These are phyloP conservation scores for Percina caprodes DNA, from an alignment of 2,113 vertebrate genomes.

Conservation along the genomic window DNA sequence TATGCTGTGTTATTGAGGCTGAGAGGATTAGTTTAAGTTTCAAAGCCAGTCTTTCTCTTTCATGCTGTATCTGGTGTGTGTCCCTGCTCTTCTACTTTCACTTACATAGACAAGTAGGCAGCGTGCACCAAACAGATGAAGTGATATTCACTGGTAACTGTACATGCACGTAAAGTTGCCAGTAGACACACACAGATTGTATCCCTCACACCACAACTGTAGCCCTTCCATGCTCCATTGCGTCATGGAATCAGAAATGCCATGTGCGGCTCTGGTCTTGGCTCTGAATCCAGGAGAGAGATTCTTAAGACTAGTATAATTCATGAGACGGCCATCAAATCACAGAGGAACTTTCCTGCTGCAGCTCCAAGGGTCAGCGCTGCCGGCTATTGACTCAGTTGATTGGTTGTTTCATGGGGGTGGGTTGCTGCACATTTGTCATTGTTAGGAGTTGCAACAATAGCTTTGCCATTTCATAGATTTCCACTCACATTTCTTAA, in stretches of 20 bases:
- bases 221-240: constrained; percentile 60
- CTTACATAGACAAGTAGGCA: constrained; percentile 1
- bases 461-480: constrained; percentile 23
- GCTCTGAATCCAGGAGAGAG: constrained; percentile 36
- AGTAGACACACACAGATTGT: constrained; percentile 62
- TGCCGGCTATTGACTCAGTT: constrained; percentile 19
- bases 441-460: constrained; percentile 17
- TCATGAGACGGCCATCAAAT: constrained; percentile 46
- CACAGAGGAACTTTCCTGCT: constrained; percentile 7
- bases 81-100: constrained; percentile 14
- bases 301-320: constrained; percentile 53
- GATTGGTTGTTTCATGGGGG: constrained; percentile 49
- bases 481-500: constrained; percentile 38
- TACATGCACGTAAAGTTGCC: constrained; percentile 23
- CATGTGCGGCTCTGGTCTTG: constrained; percentile 58
- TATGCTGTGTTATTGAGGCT: neutral
- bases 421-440: constrained; percentile 52
- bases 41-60: constrained; percentile 52
- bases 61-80: constrained; percentile 39
- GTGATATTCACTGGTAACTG: constrained; percentile 17
- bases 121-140: neutral
- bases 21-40: constrained; percentile 26
- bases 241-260: constrained; percentile 70
- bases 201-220: constrained; percentile 54
- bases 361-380: constrained; percentile 1